Evolutionary conservation across 2,113 vertebrate genomes (phyloP), one percentile per base, ranked within the genome.

Genomic region (Bubalus kerabau): DNA sequence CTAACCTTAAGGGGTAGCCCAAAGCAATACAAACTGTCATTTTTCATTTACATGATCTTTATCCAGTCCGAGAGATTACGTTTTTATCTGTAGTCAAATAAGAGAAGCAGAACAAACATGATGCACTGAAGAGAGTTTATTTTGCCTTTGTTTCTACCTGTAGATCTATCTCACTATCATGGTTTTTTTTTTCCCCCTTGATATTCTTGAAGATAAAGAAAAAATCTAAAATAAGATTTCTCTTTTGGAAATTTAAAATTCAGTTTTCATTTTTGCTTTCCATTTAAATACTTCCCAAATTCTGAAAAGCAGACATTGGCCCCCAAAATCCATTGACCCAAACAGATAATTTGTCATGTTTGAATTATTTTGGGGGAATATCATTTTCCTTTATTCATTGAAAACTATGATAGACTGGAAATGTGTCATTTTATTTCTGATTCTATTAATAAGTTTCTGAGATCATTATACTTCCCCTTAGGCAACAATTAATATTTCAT

Each of bases 71-170:
- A 43, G 57, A 87, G 57, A 92, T 67, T 95, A 56, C 0, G 24
- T 82, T 97, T 52, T 78, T 52, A 95, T 36, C 67, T 95, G 46
- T 28, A 98, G 91, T 92, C 6, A 98, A 92, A 84, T 67, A 60
- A 95, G 46, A 96, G 74, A 10, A 96, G 54, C 97, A 96, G 15
- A 56, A 90, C 30, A 95, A 81, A 88, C 91, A 40, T 13, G 17
- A 76, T 23, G 4, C 56, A 60, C 76, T 40, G 4, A 54, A 60
- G 3, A 86, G 4, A 56, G 5, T 93, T 81, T 28, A 80, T 89
- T 96, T 84, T 94, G 43, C 19, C 43, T 78, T 76, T 78, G 36
- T 28, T 93, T 95, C 64, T 67, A 40, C 76, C 16, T 52, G 56
- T 36, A 85, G 43, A 62, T 50, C 9, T 6, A 95, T 52, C 40